Base-by-base conservation (phyloP, 2,797 vertebrate genomes). In the Centroberyx gerrardi region DNA sequence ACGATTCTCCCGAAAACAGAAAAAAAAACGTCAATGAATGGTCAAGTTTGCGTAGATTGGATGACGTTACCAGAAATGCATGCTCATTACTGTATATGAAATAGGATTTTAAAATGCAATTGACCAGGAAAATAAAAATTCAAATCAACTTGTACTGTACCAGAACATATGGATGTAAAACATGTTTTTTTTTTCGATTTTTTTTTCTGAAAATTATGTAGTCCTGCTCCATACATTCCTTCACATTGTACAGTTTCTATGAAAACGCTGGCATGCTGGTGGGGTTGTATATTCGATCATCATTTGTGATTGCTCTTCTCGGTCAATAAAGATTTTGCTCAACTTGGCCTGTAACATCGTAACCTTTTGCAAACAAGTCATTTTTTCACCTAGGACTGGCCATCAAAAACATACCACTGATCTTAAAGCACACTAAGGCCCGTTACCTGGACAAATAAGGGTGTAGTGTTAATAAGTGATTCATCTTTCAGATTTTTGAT, bases 181-280 rank as follows among this genome's bases (percentile, higher is more conserved):
- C 72, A 48, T 67, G 55, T 68, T 74, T 36, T 66, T 74, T 36
- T 28, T 15, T 22, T 12, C 40, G 33, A 36, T 58, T 29, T 54
- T 31, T 75, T 78, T 46, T 54, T 74, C 72, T 56, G 72, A 70
- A 54, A 38, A 51, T 33, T 60, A 68, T 84, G 69, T 87, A 65
- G 74, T 87, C 87, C 87, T 86, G 62, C 61, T 75, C 84, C 91
- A 88, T 89, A 91, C 91, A 93, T 90, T 91, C 88, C 88, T 90
- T 91, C 85, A 83, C 87, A 85, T 92, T 93, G 92, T 93, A 92
- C 89, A 92, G 88, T 93, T 93, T 91, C 79, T 92, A 91, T 92
- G 79, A 93, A 90, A 91, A 90, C 36, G 82, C 91, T 91, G 92
- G 90, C 91, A 90, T 93, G 89, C 91, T 91, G 92, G 92, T 91